Base-by-base conservation (phyloP, 2,888 invertebrate genomes). In the Mythimna vitellina region DNA sequence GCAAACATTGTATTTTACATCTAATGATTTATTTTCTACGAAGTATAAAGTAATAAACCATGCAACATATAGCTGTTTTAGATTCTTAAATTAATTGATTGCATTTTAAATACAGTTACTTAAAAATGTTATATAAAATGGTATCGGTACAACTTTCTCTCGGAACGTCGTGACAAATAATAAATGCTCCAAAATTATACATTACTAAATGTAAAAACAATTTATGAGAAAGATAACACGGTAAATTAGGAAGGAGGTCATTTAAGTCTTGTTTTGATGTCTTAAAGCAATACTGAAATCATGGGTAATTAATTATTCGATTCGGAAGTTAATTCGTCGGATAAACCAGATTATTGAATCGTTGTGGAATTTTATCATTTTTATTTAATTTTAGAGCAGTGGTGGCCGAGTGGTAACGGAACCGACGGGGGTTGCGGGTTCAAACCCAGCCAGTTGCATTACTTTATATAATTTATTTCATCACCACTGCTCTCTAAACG, bases 71-170 rank as follows among this genome's bases (percentile, higher is more conserved):
- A 69, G 20, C 32, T 63, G 66, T 70, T 77, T 75, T 67, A 54
- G 66, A 73, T 56, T 32, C 42, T 57, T 57, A 61, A 71, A 76
- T 84, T 82, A 78, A 84, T 84, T 76, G 70, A 67, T 75, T 54
- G 65, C 51, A 49, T 83, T 81, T 71, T 67, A 72, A 57, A 70
- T 57, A 82, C 71, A 58, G 69, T 65, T 80, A 69, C 42, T 64
- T 74, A 57, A 61, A 70, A 72, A n/a, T 17, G 29, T 73, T 76
- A 77, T 61, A 75, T 72, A 83, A 75, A 81, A 64, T 58, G 4
- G 9, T 67, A 22, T 63, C 4, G 14, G 22, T 58, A n/a, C 46
- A 17, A 46, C 78, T 85, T 84, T 84, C 83, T 75, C 67, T 72
- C 51, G 10, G 68, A 65, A 67, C 70, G n/a, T 73, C 53, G 46